Percentiles rank a stretch among this genome's conserved stretches.
Conservation (phyloP, 2,797 vertebrate species). For the Lacerta viridis region DNA sequence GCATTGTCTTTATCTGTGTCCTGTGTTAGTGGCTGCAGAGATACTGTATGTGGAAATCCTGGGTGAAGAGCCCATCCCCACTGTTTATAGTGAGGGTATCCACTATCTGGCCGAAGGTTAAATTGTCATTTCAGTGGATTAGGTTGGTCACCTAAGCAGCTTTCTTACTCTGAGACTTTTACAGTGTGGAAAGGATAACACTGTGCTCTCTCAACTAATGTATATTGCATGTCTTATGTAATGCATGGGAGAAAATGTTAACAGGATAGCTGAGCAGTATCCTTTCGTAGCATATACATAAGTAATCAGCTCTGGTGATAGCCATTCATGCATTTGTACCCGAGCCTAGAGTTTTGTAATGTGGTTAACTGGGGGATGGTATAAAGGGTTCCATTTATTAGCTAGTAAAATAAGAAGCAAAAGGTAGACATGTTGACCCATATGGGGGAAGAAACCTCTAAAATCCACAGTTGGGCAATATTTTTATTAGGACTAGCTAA, state of each 20-base stretch:
- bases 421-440: too few species aligned
- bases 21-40: too few species aligned
- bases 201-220: not conserved
- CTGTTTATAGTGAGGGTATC: not conserved
- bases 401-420: too few species aligned
- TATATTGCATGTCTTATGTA: not conserved
- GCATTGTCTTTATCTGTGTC: not conserved
- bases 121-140: not conserved
- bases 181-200: not conserved
- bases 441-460: too few species aligned
- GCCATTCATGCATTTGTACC: not conserved
- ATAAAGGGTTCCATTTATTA: not conserved
- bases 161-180: not conserved
- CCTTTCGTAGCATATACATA: not conserved
- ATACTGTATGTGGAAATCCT: too few species aligned
- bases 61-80: too few species aligned
- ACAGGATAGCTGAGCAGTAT: not conserved
- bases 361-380: not conserved
- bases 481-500: too few species aligned
- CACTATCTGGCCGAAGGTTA: not conserved
- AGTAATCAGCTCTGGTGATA: not conserved
- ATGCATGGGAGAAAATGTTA: not conserved
- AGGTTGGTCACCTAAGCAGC: too few species aligned
- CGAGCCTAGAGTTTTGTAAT: not conserved
- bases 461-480: too few species aligned